Evolutionary conservation across 1,140 invertebrate genomes (phyloP).

Genomic region (Atopsyche davidsoni): DNA sequence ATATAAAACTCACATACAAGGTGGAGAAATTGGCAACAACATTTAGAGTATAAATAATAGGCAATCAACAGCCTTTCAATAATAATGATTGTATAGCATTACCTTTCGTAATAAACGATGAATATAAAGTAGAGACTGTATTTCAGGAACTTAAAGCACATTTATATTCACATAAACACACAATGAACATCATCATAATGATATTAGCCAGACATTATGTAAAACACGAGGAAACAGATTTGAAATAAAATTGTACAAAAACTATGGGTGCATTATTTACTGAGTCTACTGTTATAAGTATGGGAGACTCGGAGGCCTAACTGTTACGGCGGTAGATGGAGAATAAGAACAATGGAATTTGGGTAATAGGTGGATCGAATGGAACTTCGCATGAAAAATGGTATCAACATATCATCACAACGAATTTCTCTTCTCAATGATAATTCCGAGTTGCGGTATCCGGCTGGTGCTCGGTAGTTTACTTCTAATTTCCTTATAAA

Average conservation of each 20-base stretch:
- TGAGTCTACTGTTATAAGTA: constrained; percentile 4
- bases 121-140: no score
- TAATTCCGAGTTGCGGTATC: constrained; percentile 9
- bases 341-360: constrained; percentile 15
- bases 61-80: no score
- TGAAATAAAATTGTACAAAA: not conserved
- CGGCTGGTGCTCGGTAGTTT: constrained; percentile 13
- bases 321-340: constrained; percentile 3
- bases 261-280: no score
- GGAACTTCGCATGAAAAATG: constrained; percentile 25
- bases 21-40: no score
- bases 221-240: not conserved
- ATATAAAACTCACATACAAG: no score
- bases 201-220: not conserved
- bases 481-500: constrained; percentile 16
- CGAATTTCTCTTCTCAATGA: constrained; percentile 7
- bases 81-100: no score
- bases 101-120: no score
- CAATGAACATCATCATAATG: no score
- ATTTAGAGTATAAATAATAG: no score
- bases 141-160: no score
- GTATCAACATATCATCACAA: constrained; percentile 26
- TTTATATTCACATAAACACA: no score
- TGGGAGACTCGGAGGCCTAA: constrained; percentile 1
- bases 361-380: constrained; percentile 23